phyloP scores from a whole-genome alignment of 2,113 vertebrate species.

The Rutilus rutilus region DNA sequence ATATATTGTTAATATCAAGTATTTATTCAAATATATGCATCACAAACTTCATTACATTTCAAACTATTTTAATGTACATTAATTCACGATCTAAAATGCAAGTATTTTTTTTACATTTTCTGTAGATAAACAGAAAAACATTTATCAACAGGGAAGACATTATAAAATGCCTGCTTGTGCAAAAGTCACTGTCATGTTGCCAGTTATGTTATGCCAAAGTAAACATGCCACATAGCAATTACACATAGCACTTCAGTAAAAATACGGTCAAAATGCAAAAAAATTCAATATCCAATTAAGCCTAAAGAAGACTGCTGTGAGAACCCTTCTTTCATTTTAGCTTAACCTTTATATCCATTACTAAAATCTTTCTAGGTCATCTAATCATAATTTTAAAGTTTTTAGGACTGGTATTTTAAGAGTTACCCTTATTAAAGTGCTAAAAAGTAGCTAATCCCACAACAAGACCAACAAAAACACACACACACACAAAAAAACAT shows the following conservation, averaged over 20 bases:
- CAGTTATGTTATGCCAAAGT: neutral
- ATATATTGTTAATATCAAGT: neutral
- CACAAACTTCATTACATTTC: neutral
- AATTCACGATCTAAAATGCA: neutral
- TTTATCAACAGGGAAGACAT: too few species aligned
- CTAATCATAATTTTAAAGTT: slow-evolving; percentile 19
- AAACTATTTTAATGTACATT: neutral
- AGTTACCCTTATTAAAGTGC: slow-evolving; percentile 28
- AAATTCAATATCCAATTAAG: neutral
- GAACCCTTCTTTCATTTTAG: neutral
- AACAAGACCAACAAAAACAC: neutral
- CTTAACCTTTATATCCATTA: neutral
- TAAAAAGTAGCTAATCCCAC: slow-evolving; percentile 14
- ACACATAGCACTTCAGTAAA: neutral
- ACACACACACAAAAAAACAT: neutral
- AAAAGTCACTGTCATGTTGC: neutral
- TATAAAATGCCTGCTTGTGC: too few species aligned
- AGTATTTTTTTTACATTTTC: too few species aligned
- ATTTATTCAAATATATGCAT: neutral
- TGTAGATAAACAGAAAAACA: too few species aligned
- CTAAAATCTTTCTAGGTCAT: slow-evolving; percentile 35
- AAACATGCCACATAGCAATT: neutral
- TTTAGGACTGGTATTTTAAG: slow-evolving; percentile 24
- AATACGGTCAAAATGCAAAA: neutral
- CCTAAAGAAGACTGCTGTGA: neutral